phyloP scores from a whole-genome alignment of 1,140 invertebrate species.

The Plutomurus gul region DNA sequence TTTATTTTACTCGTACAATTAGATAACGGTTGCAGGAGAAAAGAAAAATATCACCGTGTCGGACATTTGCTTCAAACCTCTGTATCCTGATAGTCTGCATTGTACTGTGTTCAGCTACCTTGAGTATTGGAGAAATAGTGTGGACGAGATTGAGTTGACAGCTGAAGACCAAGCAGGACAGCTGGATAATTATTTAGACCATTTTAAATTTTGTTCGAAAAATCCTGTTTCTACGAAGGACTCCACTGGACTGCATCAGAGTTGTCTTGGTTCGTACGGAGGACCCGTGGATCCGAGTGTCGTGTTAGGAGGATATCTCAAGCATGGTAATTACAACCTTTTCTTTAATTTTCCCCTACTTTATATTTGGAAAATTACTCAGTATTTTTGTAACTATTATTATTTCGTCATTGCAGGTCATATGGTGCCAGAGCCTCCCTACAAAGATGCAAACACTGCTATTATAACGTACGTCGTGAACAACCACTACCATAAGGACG shows the following conservation, averaged over 20 bases:
- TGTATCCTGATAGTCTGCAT: conserved; percentile 69
- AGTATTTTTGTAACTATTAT: conserved; percentile 56
- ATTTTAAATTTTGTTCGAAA: conserved; percentile 65
- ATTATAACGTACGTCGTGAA: conserved; percentile 91
- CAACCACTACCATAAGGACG: conserved; percentile 77
- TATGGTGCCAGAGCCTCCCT: conserved; percentile 63
- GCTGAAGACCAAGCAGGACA: background rate
- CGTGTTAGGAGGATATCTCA: conserved; percentile 86
- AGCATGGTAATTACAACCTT: conserved; percentile 59
- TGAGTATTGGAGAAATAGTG: conserved; percentile 74
- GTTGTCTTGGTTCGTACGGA: conserved; percentile 84
- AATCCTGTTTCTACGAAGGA: conserved; percentile 53
- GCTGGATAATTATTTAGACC: conserved; percentile 75
- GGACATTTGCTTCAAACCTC: conserved; percentile 64
- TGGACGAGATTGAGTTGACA: conserved; percentile 50
- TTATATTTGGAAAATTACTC: background rate
- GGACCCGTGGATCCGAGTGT: conserved; percentile 77
- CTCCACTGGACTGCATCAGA: conserved; percentile 48
- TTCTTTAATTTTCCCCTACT: conserved; percentile 44
- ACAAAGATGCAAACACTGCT: conserved; percentile 51
- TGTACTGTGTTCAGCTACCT: conserved; percentile 81
- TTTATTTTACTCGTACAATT: too few species aligned
- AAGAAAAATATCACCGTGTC: conserved; percentile 38
- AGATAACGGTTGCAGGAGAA: background rate
- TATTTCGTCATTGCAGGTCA: conserved; percentile 65